Evolutionary conservation across 2,888 invertebrate species (phyloP), one percentile per base, ranked within the genome.

Genomic region (Aspidiotus rigidus): DNA sequence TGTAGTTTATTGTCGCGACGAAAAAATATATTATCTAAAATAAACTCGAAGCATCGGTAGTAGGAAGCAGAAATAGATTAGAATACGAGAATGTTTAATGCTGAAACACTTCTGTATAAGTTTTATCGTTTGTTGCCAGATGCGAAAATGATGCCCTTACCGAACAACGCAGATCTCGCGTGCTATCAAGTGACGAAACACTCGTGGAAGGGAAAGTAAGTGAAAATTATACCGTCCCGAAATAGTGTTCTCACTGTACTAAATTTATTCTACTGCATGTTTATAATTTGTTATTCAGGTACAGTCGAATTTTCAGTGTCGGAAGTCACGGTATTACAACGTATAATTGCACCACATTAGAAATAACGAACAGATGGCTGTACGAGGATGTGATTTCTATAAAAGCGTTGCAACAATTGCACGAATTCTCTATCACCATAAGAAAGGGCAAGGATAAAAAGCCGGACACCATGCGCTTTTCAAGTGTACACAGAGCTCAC

Each of bases 161-260:
- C 74, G 56, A 74, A 75, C 69, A 75, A 75, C 70, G 71, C 73
- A 59, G 98, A 99, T 86, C 85, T 96, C 78, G 91, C 93, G 74
- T 96, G 97, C 78, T 99, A 93, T 81, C 86, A 93, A 77, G 95
- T 97, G 77, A 95, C 92, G 49, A 99, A 99, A 81, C 95, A 96
- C 79, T 94, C 83, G 69, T 99, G 98, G 98, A 97, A 95, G 80
- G 99, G 98, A 78, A 97, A 93, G 89, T 90, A 80, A 83, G 86
- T 80, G 70, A 60, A 62, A 49, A 17, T n/a, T 41, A 55, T 13
- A 49, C 40, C 49, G 66, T 63, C 57, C 41, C 42, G 70, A 28
- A 62, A 69, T 71, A 57, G 66, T 28, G 5, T 28, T 28, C 28
- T 28, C 28, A 28, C 5, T 28, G 28, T 28, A 28, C 28, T 28